Conservation (phyloP, 2,797 vertebrate genomes). For the Trichosurus vulpecula region DNA sequence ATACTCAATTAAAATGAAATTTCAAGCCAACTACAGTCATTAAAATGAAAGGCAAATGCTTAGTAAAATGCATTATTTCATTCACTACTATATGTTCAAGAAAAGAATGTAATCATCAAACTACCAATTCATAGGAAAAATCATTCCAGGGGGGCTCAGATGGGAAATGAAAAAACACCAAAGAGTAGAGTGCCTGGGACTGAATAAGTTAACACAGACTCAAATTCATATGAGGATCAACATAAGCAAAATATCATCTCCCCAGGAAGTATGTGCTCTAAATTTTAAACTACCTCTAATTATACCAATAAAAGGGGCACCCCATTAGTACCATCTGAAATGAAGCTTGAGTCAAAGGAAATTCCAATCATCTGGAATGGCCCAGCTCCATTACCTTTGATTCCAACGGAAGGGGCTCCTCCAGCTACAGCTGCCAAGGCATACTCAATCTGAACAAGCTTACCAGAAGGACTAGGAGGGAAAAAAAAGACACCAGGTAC, state of each 20-base stretch:
- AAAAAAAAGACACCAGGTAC: constrained; percentile 62
- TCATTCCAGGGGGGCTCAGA: neutral
- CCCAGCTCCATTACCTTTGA: constrained; percentile 86
- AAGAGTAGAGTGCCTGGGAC: neutral
- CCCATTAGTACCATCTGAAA: constrained; percentile 43
- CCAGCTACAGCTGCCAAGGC: constrained; percentile 98
- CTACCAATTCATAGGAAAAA: neutral
- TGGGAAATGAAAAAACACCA: neutral
- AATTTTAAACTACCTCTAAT: neutral
- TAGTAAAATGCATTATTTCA: neutral
- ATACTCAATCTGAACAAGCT: constrained; percentile 99
- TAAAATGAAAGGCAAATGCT: neutral
- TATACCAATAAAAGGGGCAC: neutral
- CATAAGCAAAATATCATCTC: neutral
- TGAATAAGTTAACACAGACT: neutral
- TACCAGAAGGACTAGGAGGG: constrained; percentile 93
- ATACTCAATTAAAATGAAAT: constrained; percentile 26
- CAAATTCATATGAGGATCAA: neutral
- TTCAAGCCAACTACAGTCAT: constrained; percentile 28
- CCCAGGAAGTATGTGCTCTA: neutral
- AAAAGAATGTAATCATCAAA: neutral
- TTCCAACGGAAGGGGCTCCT: constrained; percentile 98
- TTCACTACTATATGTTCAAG: too few species aligned
- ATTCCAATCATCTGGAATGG: neutral
- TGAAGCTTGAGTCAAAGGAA: neutral